These are phyloP conservation scores for Lithosia quadra DNA, from an alignment of 2,888 invertebrate genomes.

Conservation along the genomic window DNA sequence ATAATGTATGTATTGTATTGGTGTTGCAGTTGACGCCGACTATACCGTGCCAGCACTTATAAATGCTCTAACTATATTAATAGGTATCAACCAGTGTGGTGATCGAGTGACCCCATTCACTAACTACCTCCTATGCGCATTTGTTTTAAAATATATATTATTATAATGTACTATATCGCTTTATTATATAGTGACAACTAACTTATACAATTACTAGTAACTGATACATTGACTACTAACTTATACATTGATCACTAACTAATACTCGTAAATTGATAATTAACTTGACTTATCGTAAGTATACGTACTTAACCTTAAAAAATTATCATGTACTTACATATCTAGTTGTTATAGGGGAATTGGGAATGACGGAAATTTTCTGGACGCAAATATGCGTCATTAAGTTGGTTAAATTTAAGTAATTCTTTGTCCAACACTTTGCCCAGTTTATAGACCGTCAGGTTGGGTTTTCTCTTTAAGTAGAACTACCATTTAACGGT, in stretches of 20 bases:
- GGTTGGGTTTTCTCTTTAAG: no score
- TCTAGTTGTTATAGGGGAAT: neutral
- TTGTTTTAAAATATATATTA: neutral
- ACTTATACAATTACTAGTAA: neutral
- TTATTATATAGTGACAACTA: neutral
- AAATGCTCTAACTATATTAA: slow-evolving; percentile 90
- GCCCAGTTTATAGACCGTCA: no score
- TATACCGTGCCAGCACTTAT: slow-evolving; percentile 91
- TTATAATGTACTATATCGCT: slow-evolving; percentile 5
- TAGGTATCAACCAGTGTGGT: slow-evolving; percentile 82
- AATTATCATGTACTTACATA: neutral
- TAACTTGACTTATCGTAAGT: no score
- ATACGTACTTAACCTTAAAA: neutral
- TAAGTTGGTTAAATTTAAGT: no score
- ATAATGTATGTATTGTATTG: slow-evolving; percentile 53
- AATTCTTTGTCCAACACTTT: no score
- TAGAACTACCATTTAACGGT: no score
- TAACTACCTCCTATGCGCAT: slow-evolving; percentile 46
- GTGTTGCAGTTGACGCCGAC: slow-evolving; percentile 90
- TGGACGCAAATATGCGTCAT: no score
- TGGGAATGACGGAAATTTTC: no score
- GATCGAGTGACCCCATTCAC: slow-evolving; percentile 65
- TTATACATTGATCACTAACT: neutral
- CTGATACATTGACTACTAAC: neutral
- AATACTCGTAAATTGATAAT: neutral